A percentile compares a stretch with the other conserved stretches of the same genome.
These are phyloP conservation scores for Pao palembangensis DNA, from an alignment of 2,113 vertebrate genomes.

Conservation along the genomic window DNA sequence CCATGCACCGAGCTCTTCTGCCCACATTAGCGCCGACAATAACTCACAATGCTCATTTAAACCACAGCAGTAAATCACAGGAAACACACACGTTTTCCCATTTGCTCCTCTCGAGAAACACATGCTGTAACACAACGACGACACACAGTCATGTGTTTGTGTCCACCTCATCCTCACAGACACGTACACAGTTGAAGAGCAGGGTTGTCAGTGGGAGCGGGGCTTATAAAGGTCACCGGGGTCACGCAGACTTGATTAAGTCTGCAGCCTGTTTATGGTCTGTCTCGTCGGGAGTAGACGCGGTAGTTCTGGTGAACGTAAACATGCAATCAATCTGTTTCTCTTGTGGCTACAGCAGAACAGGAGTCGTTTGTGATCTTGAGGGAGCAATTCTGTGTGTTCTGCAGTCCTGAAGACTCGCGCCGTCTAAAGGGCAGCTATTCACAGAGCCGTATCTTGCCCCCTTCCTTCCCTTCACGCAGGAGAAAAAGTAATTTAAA, in stretches of 20 bases:
- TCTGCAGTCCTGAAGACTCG: no score
- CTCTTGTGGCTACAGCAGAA: constrained; percentile 20
- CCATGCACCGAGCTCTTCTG: constrained; percentile 56
- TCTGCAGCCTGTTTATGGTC: constrained; percentile 25
- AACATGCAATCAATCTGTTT: constrained; percentile 55
- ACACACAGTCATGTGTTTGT: constrained; percentile 4
- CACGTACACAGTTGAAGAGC: constrained; percentile 24
- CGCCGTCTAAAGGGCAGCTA: no score
- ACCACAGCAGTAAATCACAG: constrained; percentile 34
- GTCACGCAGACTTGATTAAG: constrained; percentile 5
- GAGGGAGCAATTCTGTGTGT: neutral
- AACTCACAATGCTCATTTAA: constrained; percentile 18
- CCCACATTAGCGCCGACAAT: constrained; percentile 41
- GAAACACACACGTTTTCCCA: constrained; percentile 14
- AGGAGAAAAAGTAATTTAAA: neutral
- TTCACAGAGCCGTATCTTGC: neutral
- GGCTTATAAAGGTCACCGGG: constrained; percentile 16
- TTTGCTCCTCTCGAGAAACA: constrained; percentile 16
- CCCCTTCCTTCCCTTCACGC: neutral
- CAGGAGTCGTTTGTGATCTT: constrained; percentile 2
- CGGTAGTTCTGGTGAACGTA: constrained; percentile 24
- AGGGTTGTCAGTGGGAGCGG: constrained; percentile 35
- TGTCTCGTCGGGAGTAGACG: constrained; percentile 8
- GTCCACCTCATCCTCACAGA: neutral
- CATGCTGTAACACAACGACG: neutral